A percentile compares a stretch with the other conserved stretches of the same genome.
These are phyloP conservation scores for Melinaea marsaeus DNA, from an alignment of 2,888 invertebrate genomes.

Conservation along the genomic window DNA sequence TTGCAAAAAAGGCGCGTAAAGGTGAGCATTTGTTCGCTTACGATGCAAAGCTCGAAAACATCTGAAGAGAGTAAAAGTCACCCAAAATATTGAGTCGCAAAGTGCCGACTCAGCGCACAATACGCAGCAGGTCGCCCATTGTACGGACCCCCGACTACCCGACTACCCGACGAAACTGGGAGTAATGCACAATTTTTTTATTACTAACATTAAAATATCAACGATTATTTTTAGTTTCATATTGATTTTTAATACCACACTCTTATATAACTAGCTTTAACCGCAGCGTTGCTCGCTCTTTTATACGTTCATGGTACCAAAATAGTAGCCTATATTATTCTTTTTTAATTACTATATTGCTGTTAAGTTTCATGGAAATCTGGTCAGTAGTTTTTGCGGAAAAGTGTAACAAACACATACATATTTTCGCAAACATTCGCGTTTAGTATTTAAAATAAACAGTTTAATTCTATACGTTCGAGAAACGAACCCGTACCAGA, in stretches of 20 bases:
- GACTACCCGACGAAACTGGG: conserved; percentile 50
- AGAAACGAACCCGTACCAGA: neutral
- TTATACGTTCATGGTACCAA: no score
- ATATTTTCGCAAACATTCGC: neutral
- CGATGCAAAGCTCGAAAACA: conserved; percentile 47
- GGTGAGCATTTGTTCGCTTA: conserved; percentile 68
- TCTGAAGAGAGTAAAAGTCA: conserved; percentile 52
- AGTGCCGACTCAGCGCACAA: conserved; percentile 71
- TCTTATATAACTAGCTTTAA: no score
- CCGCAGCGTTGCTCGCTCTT: no score
- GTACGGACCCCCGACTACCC: conserved; percentile 51
- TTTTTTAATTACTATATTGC: no score
- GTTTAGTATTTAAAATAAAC: neutral
- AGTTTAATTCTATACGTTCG: neutral
- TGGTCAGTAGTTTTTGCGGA: no score
- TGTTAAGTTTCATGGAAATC: no score
- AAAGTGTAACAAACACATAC: no score
- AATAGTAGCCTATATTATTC: no score
- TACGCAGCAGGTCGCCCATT: conserved; percentile 73
- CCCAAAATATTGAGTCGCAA: conserved; percentile 76
- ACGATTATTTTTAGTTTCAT: conserved; percentile 37
- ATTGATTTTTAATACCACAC: no score
- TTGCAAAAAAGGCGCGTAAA: conserved; percentile 42
- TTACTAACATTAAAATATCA: conserved; percentile 54
- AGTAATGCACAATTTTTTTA: conserved; percentile 70